Percentiles rank a stretch among this genome's conserved stretches.
These are phyloP conservation scores for Menidia menidia DNA, from an alignment of 2,797 vertebrate genomes.

Conservation along the genomic window DNA sequence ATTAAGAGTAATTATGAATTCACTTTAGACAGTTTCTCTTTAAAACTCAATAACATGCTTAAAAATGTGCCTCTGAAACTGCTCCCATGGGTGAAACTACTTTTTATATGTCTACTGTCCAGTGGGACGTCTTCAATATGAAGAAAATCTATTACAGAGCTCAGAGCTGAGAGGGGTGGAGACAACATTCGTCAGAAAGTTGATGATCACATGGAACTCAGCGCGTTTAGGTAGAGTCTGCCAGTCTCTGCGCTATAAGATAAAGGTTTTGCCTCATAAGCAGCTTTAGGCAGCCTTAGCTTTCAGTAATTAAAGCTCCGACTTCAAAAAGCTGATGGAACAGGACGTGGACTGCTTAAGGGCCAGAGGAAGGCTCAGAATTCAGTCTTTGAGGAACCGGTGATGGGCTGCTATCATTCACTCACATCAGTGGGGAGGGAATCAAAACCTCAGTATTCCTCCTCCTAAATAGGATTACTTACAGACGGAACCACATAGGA, in stretches of 20 bases:
- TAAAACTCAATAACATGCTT: neutral
- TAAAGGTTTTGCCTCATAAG: constrained; percentile 26
- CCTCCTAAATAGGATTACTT: neutral
- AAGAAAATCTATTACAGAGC: neutral
- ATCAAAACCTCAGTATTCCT: neutral
- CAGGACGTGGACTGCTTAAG: constrained; percentile 3
- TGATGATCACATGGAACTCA: neutral
- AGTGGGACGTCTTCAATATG: too few relatives aligned
- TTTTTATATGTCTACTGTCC: neutral
- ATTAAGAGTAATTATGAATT: neutral
- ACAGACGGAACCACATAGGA: neutral
- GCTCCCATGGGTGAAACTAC: neutral
- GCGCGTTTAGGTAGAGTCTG: neutral
- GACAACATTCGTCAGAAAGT: too few relatives aligned
- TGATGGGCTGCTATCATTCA: neutral
- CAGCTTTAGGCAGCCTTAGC: constrained; percentile 27
- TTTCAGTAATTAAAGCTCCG: constrained; percentile 34
- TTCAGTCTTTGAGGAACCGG: constrained; percentile 2
- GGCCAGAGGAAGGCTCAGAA: neutral
- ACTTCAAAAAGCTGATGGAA: neutral
- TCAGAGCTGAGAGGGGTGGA: neutral
- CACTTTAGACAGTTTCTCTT: neutral
- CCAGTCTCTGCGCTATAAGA: constrained; percentile 7
- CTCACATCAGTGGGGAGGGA: neutral
- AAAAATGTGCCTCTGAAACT: neutral